Percentiles rank a stretch among this genome's conserved stretches.
Evolutionary conservation across 2,113 vertebrate species (phyloP).

Genomic region (Halcyon malimbica): DNA sequence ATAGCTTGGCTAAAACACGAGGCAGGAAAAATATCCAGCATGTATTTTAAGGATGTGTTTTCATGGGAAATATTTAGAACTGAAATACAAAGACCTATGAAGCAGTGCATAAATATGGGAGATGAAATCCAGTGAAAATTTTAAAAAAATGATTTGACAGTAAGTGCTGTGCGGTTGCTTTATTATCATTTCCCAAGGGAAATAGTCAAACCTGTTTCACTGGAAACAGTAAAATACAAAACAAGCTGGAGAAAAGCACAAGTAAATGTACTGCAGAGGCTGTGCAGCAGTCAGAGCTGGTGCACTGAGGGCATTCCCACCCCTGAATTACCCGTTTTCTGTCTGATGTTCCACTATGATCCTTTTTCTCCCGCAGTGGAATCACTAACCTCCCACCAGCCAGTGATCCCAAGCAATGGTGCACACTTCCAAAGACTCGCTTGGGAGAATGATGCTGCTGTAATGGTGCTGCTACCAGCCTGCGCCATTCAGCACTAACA

Average conservation of each 20-base stretch:
- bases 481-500: background rate
- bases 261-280: background rate
- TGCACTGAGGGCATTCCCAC: background rate
- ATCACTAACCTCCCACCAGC: background rate
- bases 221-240: background rate
- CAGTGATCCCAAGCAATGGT: background rate
- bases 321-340: background rate
- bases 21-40: background rate
- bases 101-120: accelerated
- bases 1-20: background rate
- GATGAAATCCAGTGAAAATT: background rate
- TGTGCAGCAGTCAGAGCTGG: background rate
- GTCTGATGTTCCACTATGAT: background rate
- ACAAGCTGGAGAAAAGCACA: background rate
- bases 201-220: background rate
- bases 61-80: background rate
- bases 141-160: background rate
- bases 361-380: background rate
- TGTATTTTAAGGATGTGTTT: background rate
- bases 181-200: background rate
- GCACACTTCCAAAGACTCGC: background rate
- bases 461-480: too few species aligned
- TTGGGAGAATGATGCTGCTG: background rate
- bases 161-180: background rate
- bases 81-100: background rate